A percentile compares a stretch with the other conserved stretches of the same genome.
Evolutionary conservation across 1,140 invertebrate species (phyloP).

Genomic region (Asbolus verrucosus): DNA sequence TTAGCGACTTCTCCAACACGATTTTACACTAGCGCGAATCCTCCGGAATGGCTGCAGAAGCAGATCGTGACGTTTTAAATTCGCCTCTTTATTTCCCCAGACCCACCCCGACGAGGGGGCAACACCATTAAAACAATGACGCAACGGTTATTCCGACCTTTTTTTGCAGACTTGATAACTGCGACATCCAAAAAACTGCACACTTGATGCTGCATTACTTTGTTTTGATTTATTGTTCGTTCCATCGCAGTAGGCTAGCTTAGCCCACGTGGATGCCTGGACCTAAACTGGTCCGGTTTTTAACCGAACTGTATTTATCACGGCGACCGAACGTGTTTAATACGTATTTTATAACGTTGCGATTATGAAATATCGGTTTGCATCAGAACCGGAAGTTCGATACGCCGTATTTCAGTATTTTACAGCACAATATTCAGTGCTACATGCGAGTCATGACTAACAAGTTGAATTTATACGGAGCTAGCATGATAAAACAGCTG

Average conservation of each 20-base stretch:
- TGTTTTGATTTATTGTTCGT: conserved; percentile 1
- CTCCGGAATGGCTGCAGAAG: conserved; percentile 40
- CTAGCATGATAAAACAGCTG: too few relatives aligned
- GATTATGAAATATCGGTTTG: conserved; percentile 9
- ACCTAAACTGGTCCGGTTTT: conserved; percentile 17
- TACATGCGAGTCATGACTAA: neutral
- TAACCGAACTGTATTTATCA: conserved; percentile 20
- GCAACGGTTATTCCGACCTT: too few relatives aligned
- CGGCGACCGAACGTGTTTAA: neutral
- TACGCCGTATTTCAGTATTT: conserved; percentile 5
- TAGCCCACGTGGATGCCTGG: neutral
- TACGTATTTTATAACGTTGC: conserved; percentile 15
- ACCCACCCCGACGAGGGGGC: conserved; percentile 12
- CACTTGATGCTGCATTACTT: neutral
- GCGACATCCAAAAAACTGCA: too few relatives aligned
- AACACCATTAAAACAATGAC: neutral
- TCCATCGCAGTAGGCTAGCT: neutral
- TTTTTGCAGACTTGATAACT: too few relatives aligned
- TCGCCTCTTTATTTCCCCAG: conserved; percentile 39
- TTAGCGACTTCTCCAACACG: conserved; percentile 44
- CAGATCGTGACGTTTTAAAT: conserved; percentile 41
- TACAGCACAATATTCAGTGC: neutral
- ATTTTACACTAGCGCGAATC: conserved; percentile 50
- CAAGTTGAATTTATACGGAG: conserved; percentile 10
- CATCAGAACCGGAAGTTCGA: conserved; percentile 17